These are phyloP conservation scores for Tachyglossus aculeatus DNA, from an alignment of 2,797 vertebrate genomes.

Conservation along the genomic window DNA sequence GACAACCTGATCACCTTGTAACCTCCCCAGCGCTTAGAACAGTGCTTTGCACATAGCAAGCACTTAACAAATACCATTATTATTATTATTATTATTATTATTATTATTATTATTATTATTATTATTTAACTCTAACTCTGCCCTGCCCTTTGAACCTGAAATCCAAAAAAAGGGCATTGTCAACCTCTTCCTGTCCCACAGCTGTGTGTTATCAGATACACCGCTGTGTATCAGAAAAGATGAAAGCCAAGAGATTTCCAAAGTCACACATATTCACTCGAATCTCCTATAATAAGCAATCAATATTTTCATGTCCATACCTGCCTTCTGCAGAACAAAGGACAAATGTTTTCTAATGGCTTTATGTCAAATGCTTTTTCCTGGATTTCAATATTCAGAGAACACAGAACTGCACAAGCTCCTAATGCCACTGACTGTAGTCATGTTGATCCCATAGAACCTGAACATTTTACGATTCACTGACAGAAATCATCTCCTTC, in stretches of 20 bases:
- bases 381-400: neutral
- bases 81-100: too few relatives aligned
- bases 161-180: too few relatives aligned
- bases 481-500: neutral
- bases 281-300: neutral
- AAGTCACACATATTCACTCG: neutral
- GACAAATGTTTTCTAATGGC: neutral
- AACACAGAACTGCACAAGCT: neutral
- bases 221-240: neutral
- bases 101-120: too few relatives aligned
- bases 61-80: too few relatives aligned
- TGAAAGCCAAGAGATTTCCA: neutral
- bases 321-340: neutral
- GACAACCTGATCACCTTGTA: too few relatives aligned
- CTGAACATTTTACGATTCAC: neutral
- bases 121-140: too few relatives aligned
- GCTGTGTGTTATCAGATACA: neutral
- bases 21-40: too few relatives aligned
- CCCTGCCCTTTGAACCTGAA: too few relatives aligned
- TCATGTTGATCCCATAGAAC: neutral
- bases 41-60: too few relatives aligned
- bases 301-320: neutral
- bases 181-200: neutral
- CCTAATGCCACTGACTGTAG: neutral
- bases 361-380: neutral